Evolutionary conservation across 2,113 vertebrate species (phyloP).

Genomic region (Erythrocercus mccallii): DNA sequence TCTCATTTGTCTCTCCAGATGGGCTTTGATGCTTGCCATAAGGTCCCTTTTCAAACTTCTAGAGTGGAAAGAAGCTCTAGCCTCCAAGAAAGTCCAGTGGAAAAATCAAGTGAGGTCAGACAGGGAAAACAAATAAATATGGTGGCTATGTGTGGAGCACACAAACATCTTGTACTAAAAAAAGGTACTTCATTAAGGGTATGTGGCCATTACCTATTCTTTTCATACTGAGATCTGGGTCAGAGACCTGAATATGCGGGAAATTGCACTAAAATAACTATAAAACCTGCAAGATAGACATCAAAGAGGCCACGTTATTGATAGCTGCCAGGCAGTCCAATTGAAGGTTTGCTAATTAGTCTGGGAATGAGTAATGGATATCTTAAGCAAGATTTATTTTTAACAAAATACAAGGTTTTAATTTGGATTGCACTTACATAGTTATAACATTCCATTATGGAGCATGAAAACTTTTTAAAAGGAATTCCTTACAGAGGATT

Average conservation of each 20-base stretch:
- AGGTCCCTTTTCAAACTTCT: background rate
- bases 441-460: constrained; percentile 38
- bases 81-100: background rate
- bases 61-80: background rate
- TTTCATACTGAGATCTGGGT: background rate
- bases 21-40: background rate
- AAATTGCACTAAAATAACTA: background rate
- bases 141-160: background rate
- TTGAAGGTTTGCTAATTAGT: constrained; percentile 15
- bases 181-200: background rate
- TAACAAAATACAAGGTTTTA: constrained; percentile 59
- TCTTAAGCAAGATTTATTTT: constrained; percentile 51
- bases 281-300: background rate
- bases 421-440: constrained; percentile 1
- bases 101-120: background rate
- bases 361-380: constrained; percentile 48
- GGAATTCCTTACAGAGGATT: background rate
- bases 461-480: background rate
- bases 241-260: background rate
- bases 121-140: background rate
- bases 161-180: background rate
- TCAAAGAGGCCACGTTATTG: background rate
- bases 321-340: constrained; percentile 5
- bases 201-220: background rate
- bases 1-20: background rate